These are phyloP conservation scores for Heterotilapia buettikoferi DNA, from an alignment of 2,113 vertebrate genomes.

Conservation along the genomic window DNA sequence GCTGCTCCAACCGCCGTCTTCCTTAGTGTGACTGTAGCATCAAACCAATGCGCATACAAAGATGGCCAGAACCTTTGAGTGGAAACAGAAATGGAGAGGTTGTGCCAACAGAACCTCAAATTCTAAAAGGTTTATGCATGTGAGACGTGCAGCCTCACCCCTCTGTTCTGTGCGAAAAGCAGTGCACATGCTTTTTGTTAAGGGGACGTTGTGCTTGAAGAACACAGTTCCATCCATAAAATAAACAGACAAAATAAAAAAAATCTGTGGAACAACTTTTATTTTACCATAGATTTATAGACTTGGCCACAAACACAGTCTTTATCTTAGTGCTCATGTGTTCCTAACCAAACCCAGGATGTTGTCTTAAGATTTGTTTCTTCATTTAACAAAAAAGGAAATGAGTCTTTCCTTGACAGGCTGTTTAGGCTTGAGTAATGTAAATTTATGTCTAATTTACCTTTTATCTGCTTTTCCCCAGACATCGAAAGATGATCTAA, in stretches of 20 bases:
- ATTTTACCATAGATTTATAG: background rate
- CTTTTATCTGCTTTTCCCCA: slow-evolving; percentile 36
- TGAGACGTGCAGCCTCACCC: background rate
- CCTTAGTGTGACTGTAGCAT: background rate
- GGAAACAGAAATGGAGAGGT: background rate
- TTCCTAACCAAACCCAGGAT: background rate
- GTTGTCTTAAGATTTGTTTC: background rate
- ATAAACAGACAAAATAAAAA: background rate
- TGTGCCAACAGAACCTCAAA: background rate
- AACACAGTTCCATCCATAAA: background rate
- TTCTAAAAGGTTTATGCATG: background rate
- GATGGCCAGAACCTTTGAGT: background rate
- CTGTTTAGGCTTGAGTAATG: background rate
- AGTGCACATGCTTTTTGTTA: background rate
- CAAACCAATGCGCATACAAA: background rate
- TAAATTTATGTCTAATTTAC: background rate
- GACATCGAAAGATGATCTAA: slow-evolving; percentile 95
- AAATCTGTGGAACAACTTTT: background rate
- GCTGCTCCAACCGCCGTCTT: background rate
- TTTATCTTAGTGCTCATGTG: background rate
- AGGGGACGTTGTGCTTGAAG: background rate
- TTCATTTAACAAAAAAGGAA: background rate
- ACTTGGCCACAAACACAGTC: background rate
- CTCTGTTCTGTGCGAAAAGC: background rate
- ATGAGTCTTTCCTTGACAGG: background rate